phyloP scores from a whole-genome alignment of 2,888 invertebrate genomes.

The Pseudoips prasinana region DNA sequence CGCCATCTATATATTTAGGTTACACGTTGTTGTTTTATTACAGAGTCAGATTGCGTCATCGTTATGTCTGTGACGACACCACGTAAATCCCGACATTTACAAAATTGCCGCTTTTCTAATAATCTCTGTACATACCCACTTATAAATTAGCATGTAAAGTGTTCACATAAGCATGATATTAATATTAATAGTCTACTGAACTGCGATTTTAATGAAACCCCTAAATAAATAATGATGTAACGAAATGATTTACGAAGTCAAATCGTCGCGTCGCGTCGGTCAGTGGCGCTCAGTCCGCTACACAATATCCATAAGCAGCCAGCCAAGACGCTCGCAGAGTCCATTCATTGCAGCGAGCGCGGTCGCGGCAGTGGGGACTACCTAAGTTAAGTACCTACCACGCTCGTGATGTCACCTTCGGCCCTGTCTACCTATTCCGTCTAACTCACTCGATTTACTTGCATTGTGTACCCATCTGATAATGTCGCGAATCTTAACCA shows the following conservation, averaged over 20 bases:
- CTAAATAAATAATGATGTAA: slow-evolving; percentile 20
- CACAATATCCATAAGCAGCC: slow-evolving; percentile 14
- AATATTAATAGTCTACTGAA: slow-evolving; percentile 10
- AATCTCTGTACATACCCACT: slow-evolving; percentile 19
- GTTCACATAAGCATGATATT: slow-evolving; percentile 10
- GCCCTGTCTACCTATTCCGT: slow-evolving; percentile 19
- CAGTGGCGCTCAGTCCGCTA: slow-evolving; percentile 7
- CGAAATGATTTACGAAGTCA: slow-evolving; percentile 16
- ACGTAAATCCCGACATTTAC: slow-evolving; percentile 28
- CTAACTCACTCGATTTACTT: slow-evolving; percentile 18
- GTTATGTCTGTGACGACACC: slow-evolving; percentile 34
- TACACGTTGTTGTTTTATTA: slow-evolving; percentile 12
- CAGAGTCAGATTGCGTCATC: slow-evolving; percentile 39
- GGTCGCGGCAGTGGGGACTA: no score
- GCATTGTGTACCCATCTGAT: no score
- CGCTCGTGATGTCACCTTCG: slow-evolving; percentile 26
- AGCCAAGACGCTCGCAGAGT: slow-evolving; percentile 4
- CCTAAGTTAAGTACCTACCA: slow-evolving; percentile 11
- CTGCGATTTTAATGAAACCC: slow-evolving; percentile 12
- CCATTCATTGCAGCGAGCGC: slow-evolving; percentile 23
- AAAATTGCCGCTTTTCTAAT: slow-evolving; percentile 21
- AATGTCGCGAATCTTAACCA: no score
- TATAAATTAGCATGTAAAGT: slow-evolving; percentile 22
- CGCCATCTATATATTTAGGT: no score
- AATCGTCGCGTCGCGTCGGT: slow-evolving; percentile 1